These are phyloP conservation scores for Elephas maximus DNA, from an alignment of 2,113 vertebrate genomes.

Conservation along the genomic window DNA sequence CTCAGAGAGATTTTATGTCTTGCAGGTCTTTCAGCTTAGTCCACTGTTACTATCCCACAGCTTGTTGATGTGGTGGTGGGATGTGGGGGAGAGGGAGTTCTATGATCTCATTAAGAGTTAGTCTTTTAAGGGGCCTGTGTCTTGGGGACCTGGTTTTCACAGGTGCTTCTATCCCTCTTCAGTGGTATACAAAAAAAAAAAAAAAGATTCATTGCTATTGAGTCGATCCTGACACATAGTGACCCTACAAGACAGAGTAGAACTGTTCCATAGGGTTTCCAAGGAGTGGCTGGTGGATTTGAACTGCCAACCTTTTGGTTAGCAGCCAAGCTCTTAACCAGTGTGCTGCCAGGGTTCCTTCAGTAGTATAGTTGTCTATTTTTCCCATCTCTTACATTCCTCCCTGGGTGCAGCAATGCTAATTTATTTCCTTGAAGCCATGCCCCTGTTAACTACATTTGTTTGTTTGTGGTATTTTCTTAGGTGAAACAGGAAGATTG, in stretches of 20 bases:
- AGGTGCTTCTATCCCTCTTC: neutral
- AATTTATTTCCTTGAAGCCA: neutral
- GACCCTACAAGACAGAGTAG: too few species aligned
- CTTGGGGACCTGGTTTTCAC: neutral
- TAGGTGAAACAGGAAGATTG: neutral
- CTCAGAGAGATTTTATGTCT: neutral
- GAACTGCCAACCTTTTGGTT: too few species aligned
- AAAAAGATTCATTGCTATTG: too few species aligned
- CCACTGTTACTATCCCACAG: accelerated
- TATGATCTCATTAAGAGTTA: accelerated
- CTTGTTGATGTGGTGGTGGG: neutral
- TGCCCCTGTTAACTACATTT: accelerated
- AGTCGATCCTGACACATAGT: too few species aligned
- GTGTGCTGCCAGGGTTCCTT: too few species aligned
- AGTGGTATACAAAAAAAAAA: too few species aligned
- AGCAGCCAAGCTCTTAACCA: too few species aligned
- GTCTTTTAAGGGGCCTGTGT: too few species aligned
- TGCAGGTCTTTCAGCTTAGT: neutral
- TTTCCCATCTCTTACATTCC: too few species aligned
- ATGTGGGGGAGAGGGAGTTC: accelerated
- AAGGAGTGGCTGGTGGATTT: too few species aligned
- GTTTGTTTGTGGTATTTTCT: neutral
- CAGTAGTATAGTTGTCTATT: accelerated
- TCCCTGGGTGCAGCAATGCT: neutral
- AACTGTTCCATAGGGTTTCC: too few species aligned